Percentiles rank a stretch among this genome's conserved stretches.
phyloP scores from a whole-genome alignment of 2,888 invertebrate genomes.

The Sesia bembeciformis region DNA sequence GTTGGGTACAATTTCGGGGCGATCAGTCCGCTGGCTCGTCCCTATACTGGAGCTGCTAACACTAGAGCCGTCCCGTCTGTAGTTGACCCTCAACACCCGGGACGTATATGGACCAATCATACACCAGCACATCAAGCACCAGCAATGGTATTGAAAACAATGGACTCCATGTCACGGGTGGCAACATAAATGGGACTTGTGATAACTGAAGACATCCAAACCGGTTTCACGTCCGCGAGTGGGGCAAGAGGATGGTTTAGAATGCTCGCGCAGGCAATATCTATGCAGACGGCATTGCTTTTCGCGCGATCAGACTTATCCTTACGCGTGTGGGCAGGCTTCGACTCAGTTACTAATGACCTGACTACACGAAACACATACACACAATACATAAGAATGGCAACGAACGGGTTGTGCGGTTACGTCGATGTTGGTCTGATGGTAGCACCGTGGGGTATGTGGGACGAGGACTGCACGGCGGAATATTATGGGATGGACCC shows the following conservation, averaged over 20 bases:
- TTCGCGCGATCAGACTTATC: slow-evolving; percentile 1
- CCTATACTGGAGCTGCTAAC: neutral
- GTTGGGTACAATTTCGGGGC: neutral
- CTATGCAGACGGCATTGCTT: neutral
- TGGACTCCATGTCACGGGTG: slow-evolving; percentile 4
- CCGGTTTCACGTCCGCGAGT: neutral
- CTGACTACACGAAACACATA: slow-evolving; percentile 1
- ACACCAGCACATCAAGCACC: neutral
- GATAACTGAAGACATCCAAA: neutral
- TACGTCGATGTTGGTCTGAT: neutral
- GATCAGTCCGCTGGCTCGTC: neutral
- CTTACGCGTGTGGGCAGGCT: neutral
- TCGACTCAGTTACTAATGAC: neutral
- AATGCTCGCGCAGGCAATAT: neutral
- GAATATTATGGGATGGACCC: slow-evolving; percentile 1
- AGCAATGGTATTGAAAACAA: neutral
- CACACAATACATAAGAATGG: slow-evolving; percentile 1
- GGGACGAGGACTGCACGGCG: slow-evolving; percentile 5
- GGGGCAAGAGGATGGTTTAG: neutral
- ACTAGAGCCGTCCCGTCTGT: neutral
- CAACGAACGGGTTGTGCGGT: slow-evolving; percentile 2
- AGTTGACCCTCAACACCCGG: neutral
- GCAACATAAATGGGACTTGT: slow-evolving; percentile 4
- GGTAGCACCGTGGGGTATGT: neutral
- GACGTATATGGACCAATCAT: neutral